Percentiles rank a stretch among this genome's conserved stretches.
These are phyloP conservation scores for Drepanosiphum platanoidis DNA, from an alignment of 2,888 invertebrate genomes.

Conservation along the genomic window DNA sequence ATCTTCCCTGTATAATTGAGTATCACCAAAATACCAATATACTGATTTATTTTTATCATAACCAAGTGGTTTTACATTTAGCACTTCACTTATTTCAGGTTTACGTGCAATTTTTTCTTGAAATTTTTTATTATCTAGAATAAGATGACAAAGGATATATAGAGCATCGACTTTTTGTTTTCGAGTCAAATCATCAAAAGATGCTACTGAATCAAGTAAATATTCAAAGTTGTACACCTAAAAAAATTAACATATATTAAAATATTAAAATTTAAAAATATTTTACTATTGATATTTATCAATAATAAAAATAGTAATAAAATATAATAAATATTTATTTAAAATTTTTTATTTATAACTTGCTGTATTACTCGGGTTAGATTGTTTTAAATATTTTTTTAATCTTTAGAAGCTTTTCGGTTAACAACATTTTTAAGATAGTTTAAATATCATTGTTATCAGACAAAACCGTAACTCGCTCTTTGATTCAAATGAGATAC, in stretches of 20 bases:
- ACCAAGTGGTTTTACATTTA: constrained; percentile 84
- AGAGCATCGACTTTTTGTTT: constrained; percentile 37
- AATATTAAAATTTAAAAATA: background rate
- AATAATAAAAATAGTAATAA: no score
- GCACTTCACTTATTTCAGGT: constrained; percentile 7
- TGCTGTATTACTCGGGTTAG: no score
- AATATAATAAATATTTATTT: no score
- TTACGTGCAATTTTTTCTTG: constrained; percentile 9
- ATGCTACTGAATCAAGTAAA: constrained; percentile 9
- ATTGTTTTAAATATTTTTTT: no score
- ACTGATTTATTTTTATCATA: constrained; percentile 89
- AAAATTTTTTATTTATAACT: no score
- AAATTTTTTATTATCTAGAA: constrained; percentile 26
- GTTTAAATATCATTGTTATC: no score
- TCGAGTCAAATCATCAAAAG: constrained; percentile 33
- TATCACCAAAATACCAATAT: constrained; percentile 98
- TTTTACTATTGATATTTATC: no score
- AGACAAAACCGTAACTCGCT: no score
- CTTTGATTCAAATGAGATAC: no score
- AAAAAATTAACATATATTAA: constrained; percentile 30
- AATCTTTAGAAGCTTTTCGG: no score
- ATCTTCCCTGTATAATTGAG: constrained; percentile 86
- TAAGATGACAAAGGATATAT: constrained; percentile 24
- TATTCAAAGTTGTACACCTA: constrained; percentile 31
- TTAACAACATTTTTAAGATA: no score